phyloP scores from a whole-genome alignment of 2,797 vertebrate species.

The Sebastes minor region DNA sequence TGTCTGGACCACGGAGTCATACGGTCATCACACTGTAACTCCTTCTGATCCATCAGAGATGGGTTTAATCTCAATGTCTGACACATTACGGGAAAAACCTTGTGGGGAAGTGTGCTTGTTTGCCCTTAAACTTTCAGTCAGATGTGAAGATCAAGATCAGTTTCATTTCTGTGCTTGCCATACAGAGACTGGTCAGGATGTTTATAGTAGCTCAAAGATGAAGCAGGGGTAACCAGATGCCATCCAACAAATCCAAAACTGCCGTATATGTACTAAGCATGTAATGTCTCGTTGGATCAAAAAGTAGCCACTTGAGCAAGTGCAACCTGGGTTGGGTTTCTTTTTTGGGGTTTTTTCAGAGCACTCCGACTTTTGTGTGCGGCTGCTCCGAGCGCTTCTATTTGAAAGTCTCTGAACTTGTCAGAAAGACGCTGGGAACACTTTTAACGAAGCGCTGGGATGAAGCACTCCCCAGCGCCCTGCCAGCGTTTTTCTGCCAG shows the following conservation, averaged over 20 bases:
- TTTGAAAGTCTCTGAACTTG: too few relatives aligned
- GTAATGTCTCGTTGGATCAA: neutral
- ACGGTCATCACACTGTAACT: slow-evolving; percentile 13
- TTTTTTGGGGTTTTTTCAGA: too few relatives aligned
- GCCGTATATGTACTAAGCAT: neutral
- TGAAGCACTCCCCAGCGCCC: too few relatives aligned
- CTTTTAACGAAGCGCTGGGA: too few relatives aligned
- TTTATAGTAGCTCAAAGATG: accelerated
- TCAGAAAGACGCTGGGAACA: too few relatives aligned
- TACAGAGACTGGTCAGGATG: neutral
- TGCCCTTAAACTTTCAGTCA: neutral
- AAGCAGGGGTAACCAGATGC: neutral
- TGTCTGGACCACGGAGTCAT: neutral
- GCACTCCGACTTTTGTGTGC: too few relatives aligned
- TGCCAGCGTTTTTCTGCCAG: too few relatives aligned
- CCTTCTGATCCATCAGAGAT: slow-evolving; percentile 6
- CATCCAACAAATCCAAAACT: neutral
- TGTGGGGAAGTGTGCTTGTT: neutral
- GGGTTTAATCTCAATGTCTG: neutral
- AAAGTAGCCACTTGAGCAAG: neutral
- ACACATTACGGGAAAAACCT: neutral
- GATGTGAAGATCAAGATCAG: neutral
- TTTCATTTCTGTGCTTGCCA: neutral
- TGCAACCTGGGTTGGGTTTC: neutral
- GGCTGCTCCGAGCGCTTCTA: too few relatives aligned